These are phyloP conservation scores for Meteorus sp. DNA, from an alignment of 1,140 invertebrate genomes.

Conservation along the genomic window DNA sequence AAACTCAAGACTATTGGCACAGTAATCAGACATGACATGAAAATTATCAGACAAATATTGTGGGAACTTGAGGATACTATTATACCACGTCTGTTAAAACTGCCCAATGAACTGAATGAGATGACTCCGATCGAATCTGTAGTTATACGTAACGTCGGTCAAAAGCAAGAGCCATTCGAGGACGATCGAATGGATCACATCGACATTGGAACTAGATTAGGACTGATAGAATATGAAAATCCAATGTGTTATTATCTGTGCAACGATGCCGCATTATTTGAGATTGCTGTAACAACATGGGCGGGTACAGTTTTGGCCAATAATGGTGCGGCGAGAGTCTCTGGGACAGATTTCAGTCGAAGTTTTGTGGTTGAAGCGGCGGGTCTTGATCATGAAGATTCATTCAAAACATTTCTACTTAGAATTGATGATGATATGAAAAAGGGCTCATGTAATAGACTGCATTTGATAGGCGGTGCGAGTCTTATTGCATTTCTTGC, in stretches of 20 bases:
- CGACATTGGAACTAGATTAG: conserved; percentile 59
- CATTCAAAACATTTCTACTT: conserved; percentile 61
- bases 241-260: conserved; percentile 65
- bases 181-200: conserved; percentile 58
- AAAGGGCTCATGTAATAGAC: conserved; percentile 53
- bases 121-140: conserved; percentile 59
- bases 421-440: conserved; percentile 56
- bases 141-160: conserved; percentile 56
- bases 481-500: conserved; percentile 67
- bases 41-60: conserved; percentile 59
- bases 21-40: conserved; percentile 65
- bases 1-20: conserved; percentile 60
- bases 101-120: conserved; percentile 70
- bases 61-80: conserved; percentile 67
- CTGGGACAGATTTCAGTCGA: conserved; percentile 66
- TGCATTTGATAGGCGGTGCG: conserved; percentile 69
- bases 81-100: conserved; percentile 60
- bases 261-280: conserved; percentile 67
- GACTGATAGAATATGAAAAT: conserved; percentile 64
- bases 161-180: conserved; percentile 34
- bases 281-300: conserved; percentile 59
- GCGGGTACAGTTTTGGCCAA: conserved; percentile 54
- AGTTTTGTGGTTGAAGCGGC: conserved; percentile 71
- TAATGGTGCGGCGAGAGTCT: conserved; percentile 53
- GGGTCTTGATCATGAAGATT: conserved; percentile 62